These are phyloP conservation scores for Odocoileus virginianus DNA, from an alignment of 2,113 vertebrate species.

Conservation along the genomic window DNA sequence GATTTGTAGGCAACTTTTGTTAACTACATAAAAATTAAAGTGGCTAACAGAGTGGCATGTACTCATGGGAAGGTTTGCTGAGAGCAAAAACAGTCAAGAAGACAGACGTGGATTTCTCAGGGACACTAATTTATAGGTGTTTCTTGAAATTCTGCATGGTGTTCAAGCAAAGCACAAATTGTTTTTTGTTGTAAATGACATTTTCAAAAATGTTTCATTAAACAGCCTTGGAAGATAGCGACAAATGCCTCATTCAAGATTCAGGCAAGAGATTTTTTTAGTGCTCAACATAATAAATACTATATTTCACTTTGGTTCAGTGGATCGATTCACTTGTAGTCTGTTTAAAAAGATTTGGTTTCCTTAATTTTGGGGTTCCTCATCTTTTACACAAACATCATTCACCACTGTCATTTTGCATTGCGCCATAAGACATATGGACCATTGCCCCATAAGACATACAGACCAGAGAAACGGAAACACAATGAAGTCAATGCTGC, in stretches of 20 bases:
- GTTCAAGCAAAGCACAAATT: not conserved
- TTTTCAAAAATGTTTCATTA: not conserved
- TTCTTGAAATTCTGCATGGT: not conserved
- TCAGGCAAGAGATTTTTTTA: not conserved
- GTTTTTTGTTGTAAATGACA: not conserved
- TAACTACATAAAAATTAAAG: not conserved
- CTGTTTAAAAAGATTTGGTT: not conserved
- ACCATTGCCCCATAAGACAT: not conserved
- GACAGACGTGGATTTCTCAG: not conserved
- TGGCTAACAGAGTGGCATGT: not conserved
- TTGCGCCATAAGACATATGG: not conserved
- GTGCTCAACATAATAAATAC: not conserved
- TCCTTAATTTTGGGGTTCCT: not conserved
- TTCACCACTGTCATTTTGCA: not conserved
- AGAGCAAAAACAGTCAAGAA: not conserved
- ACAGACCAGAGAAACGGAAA: not conserved
- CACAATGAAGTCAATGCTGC: accelerated
- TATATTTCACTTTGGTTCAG: not conserved
- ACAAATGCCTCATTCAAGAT: not conserved
- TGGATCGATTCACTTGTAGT: not conserved
- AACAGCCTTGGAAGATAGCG: not conserved
- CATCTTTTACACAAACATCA: not conserved
- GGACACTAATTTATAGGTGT: not conserved
- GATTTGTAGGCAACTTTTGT: not conserved
- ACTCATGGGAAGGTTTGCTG: not conserved